phyloP scores from a whole-genome alignment of 2,113 vertebrate species.

The Corythoichthys haematopterus region DNA sequence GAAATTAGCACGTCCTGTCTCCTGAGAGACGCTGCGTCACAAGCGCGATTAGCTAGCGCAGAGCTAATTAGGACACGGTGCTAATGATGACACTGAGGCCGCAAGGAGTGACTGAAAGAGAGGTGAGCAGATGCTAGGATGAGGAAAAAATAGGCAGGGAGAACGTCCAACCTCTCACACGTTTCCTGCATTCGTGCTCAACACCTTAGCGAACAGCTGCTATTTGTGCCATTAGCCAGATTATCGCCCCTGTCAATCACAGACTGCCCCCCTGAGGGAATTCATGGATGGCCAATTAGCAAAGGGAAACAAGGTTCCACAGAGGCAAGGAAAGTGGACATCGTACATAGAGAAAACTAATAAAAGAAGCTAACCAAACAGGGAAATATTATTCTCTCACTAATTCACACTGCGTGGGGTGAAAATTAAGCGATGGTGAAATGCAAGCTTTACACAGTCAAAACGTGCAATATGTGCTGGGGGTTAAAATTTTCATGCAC shows the following conservation, averaged over 20 bases:
- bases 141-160: constrained; percentile 3
- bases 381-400: constrained; percentile 26
- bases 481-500: constrained; percentile 48
- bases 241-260: constrained; percentile 64
- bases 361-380: neutral
- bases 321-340: neutral
- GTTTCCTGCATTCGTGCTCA: constrained; percentile 37
- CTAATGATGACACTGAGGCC: constrained; percentile 54
- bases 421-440: constrained; percentile 39
- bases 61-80: constrained; percentile 67
- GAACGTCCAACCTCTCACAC: constrained; percentile 10
- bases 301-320: neutral
- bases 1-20: constrained; percentile 67
- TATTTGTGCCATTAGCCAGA: constrained; percentile 53
- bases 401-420: constrained; percentile 28
- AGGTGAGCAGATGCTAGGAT: constrained; percentile 10
- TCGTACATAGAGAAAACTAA: neutral
- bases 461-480: constrained; percentile 15
- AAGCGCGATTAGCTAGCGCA: constrained; percentile 66
- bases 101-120: constrained; percentile 11
- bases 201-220: constrained; percentile 60
- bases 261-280: constrained; percentile 16
- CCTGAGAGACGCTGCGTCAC: constrained; percentile 61
- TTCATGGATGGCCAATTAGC: constrained; percentile 47
- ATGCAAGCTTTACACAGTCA: constrained; percentile 40